These are phyloP conservation scores for Tympanoctomys barrerae DNA, from an alignment of 2,797 vertebrate species.

Conservation along the genomic window DNA sequence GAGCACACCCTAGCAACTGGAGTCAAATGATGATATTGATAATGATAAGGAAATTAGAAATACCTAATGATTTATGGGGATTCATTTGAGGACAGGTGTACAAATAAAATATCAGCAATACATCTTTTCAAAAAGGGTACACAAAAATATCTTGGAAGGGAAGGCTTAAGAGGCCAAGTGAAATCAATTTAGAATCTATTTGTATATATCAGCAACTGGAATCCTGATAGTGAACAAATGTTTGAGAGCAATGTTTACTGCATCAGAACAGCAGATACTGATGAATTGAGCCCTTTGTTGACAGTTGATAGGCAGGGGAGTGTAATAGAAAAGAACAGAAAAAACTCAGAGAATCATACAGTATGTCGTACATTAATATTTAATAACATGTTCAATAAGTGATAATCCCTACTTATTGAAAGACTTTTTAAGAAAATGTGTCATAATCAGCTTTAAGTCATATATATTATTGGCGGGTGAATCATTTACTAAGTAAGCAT, in stretches of 20 bases:
- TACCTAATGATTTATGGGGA: not conserved
- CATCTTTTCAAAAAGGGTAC: not conserved
- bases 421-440: constrained; percentile 14
- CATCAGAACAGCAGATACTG: not conserved
- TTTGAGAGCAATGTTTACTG: not conserved
- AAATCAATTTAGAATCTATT: not conserved
- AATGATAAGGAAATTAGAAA: constrained; percentile 50
- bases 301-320: not conserved
- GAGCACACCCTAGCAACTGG: not conserved
- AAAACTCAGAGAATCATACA: not conserved
- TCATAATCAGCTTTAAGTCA: not conserved
- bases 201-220: not conserved
- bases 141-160: not conserved
- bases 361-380: not conserved
- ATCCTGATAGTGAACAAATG: constrained; percentile 1
- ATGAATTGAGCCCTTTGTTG: not conserved
- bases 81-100: not conserved
- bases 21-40: not conserved
- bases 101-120: constrained; percentile 1
- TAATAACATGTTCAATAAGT: constrained; percentile 8
- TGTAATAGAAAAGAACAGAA: not conserved
- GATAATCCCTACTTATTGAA: not conserved
- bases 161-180: not conserved
- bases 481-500: not conserved
- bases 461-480: not conserved